A percentile compares a stretch with the other conserved stretches of the same genome.
phyloP scores from a whole-genome alignment of 2,113 vertebrate genomes.

The Catagonus wagneri region DNA sequence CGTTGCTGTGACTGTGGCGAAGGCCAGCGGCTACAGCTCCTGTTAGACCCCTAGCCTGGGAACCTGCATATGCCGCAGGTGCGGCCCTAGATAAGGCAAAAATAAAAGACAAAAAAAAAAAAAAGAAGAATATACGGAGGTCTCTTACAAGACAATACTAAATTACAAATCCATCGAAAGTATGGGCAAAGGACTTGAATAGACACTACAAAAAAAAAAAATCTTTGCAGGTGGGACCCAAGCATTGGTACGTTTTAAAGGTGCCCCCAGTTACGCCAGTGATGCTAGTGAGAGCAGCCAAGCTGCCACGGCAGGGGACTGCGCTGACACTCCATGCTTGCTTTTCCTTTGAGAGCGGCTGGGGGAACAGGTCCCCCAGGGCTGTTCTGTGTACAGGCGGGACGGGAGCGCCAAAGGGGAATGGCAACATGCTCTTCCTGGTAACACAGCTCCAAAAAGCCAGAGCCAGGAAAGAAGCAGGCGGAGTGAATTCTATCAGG shows the following conservation, averaged over 20 bases:
- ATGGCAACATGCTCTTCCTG: background rate
- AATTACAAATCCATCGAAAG: too few species aligned
- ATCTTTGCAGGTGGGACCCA: background rate
- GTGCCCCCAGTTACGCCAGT: background rate
- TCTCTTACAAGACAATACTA: too few species aligned
- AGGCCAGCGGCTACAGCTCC: too few species aligned
- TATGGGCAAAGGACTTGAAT: too few species aligned
- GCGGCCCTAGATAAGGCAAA: too few species aligned
- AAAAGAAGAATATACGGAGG: too few species aligned
- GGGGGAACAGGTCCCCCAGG: background rate
- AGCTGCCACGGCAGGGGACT: background rate
- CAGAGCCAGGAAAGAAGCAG: background rate
- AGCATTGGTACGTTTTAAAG: background rate
- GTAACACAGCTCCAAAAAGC: background rate
- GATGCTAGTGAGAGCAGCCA: background rate
- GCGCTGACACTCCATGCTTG: rapidly evolving
- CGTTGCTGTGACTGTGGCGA: too few species aligned
- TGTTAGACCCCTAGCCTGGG: too few species aligned
- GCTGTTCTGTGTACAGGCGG: rapidly evolving
- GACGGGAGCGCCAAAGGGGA: background rate
- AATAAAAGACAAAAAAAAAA: too few species aligned
- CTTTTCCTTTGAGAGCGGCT: background rate
- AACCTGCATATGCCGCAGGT: too few species aligned
- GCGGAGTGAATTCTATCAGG: background rate
- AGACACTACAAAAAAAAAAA: too few species aligned